These are phyloP conservation scores for Pristionchus mayeri DNA, from an alignment of 2,888 invertebrate species.

Conservation along the genomic window DNA sequence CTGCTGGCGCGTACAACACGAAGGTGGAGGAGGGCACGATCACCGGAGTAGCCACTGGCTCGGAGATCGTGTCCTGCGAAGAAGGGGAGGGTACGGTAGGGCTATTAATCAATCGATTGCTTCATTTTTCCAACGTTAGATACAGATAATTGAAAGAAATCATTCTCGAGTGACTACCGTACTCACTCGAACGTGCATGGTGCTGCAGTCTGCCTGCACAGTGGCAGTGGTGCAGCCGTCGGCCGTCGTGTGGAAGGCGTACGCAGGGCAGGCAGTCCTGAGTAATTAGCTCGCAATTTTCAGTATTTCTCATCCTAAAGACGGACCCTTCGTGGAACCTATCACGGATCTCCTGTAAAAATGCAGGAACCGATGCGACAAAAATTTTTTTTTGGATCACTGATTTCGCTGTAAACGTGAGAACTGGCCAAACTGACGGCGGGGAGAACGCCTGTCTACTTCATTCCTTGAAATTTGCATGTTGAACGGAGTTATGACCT, in stretches of 20 bases:
- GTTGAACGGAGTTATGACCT: too few relatives aligned
- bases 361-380: too few relatives aligned
- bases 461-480: too few relatives aligned
- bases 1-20: neutral
- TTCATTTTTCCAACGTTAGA: neutral
- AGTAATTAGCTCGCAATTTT: too few relatives aligned
- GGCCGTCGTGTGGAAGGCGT: slow-evolving; percentile 34
- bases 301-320: too few relatives aligned
- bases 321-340: too few relatives aligned
- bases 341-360: too few relatives aligned
- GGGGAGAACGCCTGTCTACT: too few relatives aligned
- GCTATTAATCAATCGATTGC: neutral
- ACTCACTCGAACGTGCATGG: slow-evolving; percentile 65
- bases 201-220: slow-evolving; percentile 68
- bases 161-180: neutral
- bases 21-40: slow-evolving; percentile 52
- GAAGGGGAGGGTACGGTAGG: neutral
- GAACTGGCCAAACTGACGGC: too few relatives aligned
- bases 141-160: too few relatives aligned
- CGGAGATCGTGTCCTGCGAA: slow-evolving; percentile 53
- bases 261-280: slow-evolving; percentile 30
- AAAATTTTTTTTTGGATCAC: too few relatives aligned
- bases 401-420: too few relatives aligned
- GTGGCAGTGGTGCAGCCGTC: slow-evolving; percentile 55
- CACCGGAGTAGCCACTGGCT: slow-evolving; percentile 58